Percentiles rank a stretch among this genome's conserved stretches.
Evolutionary conservation across 2,113 vertebrate species (phyloP).

Genomic region (Tupaia tana): DNA sequence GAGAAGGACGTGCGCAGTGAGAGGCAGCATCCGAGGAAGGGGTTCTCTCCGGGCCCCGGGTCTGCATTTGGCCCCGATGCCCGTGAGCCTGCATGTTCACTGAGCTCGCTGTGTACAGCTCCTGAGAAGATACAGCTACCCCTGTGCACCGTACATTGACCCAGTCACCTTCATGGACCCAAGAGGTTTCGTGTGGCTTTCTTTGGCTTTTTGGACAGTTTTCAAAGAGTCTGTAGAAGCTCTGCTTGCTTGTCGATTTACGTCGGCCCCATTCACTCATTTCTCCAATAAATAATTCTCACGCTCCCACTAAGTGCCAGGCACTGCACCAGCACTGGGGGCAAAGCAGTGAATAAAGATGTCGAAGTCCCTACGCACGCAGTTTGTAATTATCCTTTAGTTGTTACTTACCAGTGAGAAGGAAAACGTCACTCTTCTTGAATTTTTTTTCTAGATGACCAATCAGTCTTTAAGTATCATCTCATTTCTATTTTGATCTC

Average conservation of each 20-base stretch:
- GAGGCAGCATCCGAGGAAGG: not conserved
- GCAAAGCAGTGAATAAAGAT: constrained; percentile 59
- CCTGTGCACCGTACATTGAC: not conserved
- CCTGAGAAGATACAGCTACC: not conserved
- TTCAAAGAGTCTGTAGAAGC: not conserved
- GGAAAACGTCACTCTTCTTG: not conserved
- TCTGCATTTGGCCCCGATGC: not conserved
- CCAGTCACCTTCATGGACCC: not conserved
- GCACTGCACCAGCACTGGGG: not conserved
- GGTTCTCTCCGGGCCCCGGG: not conserved
- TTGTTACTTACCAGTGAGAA: constrained; percentile 35
- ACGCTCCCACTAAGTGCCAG: not conserved
- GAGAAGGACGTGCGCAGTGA: not conserved
- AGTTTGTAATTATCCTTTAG: constrained; percentile 61
- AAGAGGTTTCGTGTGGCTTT: not conserved
- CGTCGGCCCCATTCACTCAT: not conserved
- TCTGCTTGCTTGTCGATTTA: not conserved
- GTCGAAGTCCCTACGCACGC: not conserved
- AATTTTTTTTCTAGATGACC: constrained; percentile 37
- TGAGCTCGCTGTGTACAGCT: not conserved
- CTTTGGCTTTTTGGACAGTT: constrained; percentile 26
- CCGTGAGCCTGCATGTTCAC: not conserved
- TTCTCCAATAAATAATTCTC: constrained; percentile 23
- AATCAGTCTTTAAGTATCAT: constrained; percentile 1
- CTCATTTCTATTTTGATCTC: constrained; percentile 61